phyloP scores from a whole-genome alignment of 2,888 invertebrate genomes.

The Epistrophe eligans region DNA sequence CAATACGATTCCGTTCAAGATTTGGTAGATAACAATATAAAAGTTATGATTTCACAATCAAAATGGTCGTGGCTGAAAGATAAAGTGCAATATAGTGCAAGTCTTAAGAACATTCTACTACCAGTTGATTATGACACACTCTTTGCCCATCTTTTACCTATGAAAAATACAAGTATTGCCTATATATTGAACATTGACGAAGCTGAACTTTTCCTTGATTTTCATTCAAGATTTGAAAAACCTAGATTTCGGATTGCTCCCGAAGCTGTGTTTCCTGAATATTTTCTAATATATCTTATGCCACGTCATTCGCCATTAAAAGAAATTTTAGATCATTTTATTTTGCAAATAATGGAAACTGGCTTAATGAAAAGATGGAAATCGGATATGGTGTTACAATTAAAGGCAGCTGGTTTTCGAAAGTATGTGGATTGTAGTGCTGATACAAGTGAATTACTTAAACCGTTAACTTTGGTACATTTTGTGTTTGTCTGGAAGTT shows the following conservation, averaged over 20 bases:
- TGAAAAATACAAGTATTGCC: not conserved
- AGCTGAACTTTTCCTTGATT: not conserved
- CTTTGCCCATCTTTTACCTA: not conserved
- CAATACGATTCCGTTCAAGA: not conserved
- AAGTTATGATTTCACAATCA: not conserved
- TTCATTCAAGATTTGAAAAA: not conserved
- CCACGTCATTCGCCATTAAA: not conserved
- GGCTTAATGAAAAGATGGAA: not conserved
- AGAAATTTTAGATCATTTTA: not conserved
- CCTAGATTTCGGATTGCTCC: not conserved
- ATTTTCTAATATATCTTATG: not conserved
- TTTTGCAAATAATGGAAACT: not conserved
- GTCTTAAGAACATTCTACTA: not conserved
- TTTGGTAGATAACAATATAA: not conserved
- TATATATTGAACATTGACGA: not conserved
- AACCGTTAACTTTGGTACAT: not conserved
- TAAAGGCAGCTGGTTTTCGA: not conserved
- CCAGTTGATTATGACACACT: not conserved
- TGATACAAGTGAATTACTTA: not conserved
- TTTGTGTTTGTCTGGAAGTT: not conserved
- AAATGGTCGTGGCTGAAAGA: not conserved
- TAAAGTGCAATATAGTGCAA: not conserved
- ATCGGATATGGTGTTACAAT: not conserved
- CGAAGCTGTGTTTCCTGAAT: not conserved
- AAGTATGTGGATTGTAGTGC: not conserved